Percentiles rank a stretch among this genome's conserved stretches.
Evolutionary conservation across 2,888 invertebrate species (phyloP).

Genomic region (Dryococelus australis): DNA sequence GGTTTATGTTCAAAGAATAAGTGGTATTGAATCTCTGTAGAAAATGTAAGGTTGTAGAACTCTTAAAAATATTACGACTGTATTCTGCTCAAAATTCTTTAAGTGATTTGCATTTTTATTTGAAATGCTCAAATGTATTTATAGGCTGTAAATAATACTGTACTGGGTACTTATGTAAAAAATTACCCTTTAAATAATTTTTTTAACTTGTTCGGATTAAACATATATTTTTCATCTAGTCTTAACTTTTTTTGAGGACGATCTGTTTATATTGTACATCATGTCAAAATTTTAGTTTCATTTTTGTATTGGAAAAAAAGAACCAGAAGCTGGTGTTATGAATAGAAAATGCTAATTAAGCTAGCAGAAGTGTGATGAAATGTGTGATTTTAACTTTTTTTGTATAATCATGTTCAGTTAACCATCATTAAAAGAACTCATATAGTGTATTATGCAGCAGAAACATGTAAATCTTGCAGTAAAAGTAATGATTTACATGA

Average conservation of each 20-base stretch:
- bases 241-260: no score
- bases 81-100: not conserved
- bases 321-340: no score
- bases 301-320: no score
- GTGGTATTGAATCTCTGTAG: not conserved
- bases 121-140: not conserved
- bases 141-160: not conserved
- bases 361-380: not conserved
- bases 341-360: no score
- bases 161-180: not conserved
- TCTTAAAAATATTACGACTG: not conserved
- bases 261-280: no score
- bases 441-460: not conserved
- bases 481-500: no score
- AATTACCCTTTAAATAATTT: no score
- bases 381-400: not conserved
- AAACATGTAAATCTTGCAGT: not conserved
- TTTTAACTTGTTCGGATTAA: no score
- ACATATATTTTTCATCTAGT: no score
- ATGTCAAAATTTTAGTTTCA: no score
- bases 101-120: not conserved
- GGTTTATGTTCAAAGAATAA: conserved; percentile 2
- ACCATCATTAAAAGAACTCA: no score
- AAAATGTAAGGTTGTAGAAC: not conserved
- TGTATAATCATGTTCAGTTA: no score